Evolutionary conservation across 2,113 vertebrate species (phyloP).

Genomic region (Procapra przewalskii): DNA sequence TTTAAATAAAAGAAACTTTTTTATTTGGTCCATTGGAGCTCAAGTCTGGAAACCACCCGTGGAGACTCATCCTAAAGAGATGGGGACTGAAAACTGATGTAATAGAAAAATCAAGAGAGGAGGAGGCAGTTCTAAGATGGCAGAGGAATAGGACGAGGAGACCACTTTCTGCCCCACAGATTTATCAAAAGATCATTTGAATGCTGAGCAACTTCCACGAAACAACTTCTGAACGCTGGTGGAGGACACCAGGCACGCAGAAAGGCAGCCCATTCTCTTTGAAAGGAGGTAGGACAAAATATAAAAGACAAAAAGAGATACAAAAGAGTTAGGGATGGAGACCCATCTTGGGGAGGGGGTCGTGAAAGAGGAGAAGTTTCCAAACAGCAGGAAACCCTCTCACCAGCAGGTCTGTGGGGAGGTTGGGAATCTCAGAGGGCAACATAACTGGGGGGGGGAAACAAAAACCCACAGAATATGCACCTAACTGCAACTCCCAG

Average conservation of each 20-base stretch:
- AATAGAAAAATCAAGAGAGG: slow-evolving; percentile 79
- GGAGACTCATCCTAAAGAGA: slow-evolving; percentile 82
- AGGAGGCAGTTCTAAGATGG: not conserved
- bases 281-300: not conserved
- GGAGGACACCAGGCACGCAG: not conserved
- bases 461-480: not conserved
- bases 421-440: not conserved
- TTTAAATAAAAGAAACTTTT: slow-evolving; percentile 76
- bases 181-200: not conserved
- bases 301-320: not conserved
- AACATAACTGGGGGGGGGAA: not conserved
- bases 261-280: not conserved
- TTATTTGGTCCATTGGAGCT: slow-evolving; percentile 98
- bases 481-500: not conserved
- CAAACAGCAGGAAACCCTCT: not conserved
- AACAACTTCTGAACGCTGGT: not conserved
- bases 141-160: not conserved
- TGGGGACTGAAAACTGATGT: slow-evolving; percentile 86
- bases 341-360: not conserved
- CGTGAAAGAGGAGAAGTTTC: not conserved
- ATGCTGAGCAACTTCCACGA: not conserved
- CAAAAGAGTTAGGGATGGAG: not conserved
- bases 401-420: not conserved
- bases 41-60: slow-evolving; percentile 94
- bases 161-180: not conserved